phyloP scores from a whole-genome alignment of 2,888 invertebrate genomes.

The Oligia fasciuncula region DNA sequence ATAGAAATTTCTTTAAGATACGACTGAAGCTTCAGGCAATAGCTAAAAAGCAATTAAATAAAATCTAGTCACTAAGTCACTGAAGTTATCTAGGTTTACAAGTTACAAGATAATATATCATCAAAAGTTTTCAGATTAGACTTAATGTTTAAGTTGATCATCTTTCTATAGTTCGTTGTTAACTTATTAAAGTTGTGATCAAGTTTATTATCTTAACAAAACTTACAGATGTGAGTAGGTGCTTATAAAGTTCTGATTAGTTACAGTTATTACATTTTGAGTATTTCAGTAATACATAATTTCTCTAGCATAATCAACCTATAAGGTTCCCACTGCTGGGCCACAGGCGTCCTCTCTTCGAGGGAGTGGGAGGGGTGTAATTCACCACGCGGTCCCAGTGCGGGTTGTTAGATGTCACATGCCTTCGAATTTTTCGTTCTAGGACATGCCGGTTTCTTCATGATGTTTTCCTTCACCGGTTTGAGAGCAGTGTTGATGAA shows the following conservation, averaged over 20 bases:
- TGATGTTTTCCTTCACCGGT: too few species aligned
- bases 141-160: slow-evolving; percentile 32
- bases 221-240: neutral
- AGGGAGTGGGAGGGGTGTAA: neutral
- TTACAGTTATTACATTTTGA: neutral
- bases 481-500: too few species aligned
- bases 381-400: too few species aligned
- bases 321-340: neutral
- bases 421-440: too few species aligned
- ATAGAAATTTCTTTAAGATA: too few species aligned
- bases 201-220: too few species aligned
- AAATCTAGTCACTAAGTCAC: neutral
- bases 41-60: neutral
- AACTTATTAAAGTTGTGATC: too few species aligned
- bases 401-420: too few species aligned
- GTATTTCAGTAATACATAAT: neutral
- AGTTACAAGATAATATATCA: slow-evolving; percentile 33
- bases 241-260: slow-evolving; percentile 12
- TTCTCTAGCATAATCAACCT: neutral
- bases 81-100: slow-evolving; percentile 10
- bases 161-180: slow-evolving; percentile 31
- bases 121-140: slow-evolving; percentile 49
- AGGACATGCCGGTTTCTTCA: too few species aligned
- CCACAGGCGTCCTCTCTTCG: neutral
- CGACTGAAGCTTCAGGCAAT: neutral